Base-by-base conservation (phyloP, 2,888 invertebrate genomes). In the Callyntrura guangdongensis region DNA sequence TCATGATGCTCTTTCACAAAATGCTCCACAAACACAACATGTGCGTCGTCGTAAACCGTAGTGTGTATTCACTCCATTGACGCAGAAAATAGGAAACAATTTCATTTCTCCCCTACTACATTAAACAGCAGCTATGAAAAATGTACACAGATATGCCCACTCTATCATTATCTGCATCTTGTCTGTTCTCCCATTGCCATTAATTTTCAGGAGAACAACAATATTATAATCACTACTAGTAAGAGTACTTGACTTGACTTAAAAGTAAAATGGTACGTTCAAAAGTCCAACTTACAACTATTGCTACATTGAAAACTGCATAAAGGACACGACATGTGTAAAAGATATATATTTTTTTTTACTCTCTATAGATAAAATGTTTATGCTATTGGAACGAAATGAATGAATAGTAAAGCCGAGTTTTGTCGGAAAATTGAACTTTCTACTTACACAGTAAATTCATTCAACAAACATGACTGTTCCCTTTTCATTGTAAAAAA, bases 361-460 rank as follows among this genome's bases (percentile, higher is more conserved):
- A 4, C n/a, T 22, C 49, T 17, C 12, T 25, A 14, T 53, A 8
- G 25, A 77, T 45, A 69, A 67, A 27, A 67, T 17, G 36, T 36
- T 6, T 6, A 25, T 69, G 45, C 36, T 49, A 74, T 74, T 74
- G 22, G 8, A 59, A 36, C 56, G 9, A 69, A 81, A 87, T 74
- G 82, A 88, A 82, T 88, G 89, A 72, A 82, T 89, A 83, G 74
- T 82, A 72, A 89, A 89, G 89, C 74, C 74, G 83, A 89, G 83
- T 89, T 89, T 83, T 89, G 74, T 89, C 74, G 74, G 83, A 14
- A 83, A 89, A 89, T 89, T 89, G 89, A 83, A 89, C 83, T 82
- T 82, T 82, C 36, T 72, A 36, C 36, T 56, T 47, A 69, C 53
- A 69, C 69, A 69, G 61, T 47, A 67, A 59, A 45, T 61, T 17